phyloP scores from a whole-genome alignment of 2,113 vertebrate species.

The Ciconia maguari region DNA sequence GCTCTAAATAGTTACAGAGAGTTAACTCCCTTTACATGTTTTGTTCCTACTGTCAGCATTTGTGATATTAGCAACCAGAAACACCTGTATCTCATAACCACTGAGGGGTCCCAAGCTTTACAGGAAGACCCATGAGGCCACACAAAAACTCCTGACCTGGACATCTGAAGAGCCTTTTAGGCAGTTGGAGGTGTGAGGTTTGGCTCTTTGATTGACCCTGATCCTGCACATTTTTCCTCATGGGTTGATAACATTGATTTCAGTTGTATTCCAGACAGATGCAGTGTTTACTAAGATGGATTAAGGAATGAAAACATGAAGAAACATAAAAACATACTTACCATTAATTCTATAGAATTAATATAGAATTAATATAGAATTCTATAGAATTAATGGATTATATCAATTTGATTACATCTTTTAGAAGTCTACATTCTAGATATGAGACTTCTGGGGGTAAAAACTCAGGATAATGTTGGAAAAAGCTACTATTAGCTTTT shows the following conservation, averaged over 20 bases:
- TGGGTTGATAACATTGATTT: neutral
- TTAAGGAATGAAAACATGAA: neutral
- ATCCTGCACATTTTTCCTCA: neutral
- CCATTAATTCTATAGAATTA: neutral
- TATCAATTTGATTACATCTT: neutral
- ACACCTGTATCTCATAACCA: neutral
- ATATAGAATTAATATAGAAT: neutral
- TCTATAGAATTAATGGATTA: neutral
- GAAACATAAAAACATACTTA: neutral
- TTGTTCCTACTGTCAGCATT: neutral
- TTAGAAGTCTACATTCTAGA: neutral
- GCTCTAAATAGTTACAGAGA: neutral
- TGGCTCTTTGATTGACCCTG: neutral
- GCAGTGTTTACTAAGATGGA: neutral
- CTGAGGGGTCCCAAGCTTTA: neutral
- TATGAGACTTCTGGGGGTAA: neutral
- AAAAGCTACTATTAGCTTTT: neutral
- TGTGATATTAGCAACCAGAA: neutral
- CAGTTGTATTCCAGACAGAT: neutral
- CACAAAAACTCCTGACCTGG: neutral
- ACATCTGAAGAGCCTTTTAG: neutral
- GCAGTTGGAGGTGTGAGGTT: neutral
- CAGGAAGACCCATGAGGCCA: neutral
- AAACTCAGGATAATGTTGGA: neutral
- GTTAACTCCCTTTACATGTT: rapidly evolving